These are phyloP conservation scores for Itoplectis maculator DNA, from an alignment of 2,888 invertebrate species.

Conservation along the genomic window DNA sequence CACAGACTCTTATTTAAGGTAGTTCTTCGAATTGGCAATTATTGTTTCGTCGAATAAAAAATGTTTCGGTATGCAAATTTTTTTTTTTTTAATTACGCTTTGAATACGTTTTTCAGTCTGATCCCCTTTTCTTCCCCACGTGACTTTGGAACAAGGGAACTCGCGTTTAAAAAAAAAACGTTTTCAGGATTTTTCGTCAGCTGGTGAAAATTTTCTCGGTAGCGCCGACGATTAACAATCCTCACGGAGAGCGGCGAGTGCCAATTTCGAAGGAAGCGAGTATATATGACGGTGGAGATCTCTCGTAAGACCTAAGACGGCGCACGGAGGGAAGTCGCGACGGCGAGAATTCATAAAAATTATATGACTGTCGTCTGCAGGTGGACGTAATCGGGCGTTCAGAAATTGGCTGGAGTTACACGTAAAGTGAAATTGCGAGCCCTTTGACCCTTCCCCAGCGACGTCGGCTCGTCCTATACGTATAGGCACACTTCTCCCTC, in stretches of 20 bases:
- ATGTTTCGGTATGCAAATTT: too few relatives aligned
- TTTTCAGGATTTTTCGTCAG: constrained; percentile 42
- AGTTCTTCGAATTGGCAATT: too few relatives aligned
- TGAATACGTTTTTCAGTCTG: too few relatives aligned
- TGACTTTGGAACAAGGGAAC: too few relatives aligned
- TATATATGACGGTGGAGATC: constrained; percentile 23
- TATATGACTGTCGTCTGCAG: constrained; percentile 65
- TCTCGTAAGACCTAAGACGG: constrained; percentile 17
- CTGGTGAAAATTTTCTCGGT: constrained; percentile 44
- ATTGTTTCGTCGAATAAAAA: too few relatives aligned
- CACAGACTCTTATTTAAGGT: too few relatives aligned
- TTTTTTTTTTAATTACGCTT: too few relatives aligned
- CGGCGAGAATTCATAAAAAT: constrained; percentile 64
- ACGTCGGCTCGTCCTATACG: background rate
- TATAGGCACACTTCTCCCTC: background rate
- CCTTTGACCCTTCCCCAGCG: constrained; percentile 21
- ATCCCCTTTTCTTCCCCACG: too few relatives aligned
- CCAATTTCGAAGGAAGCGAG: constrained; percentile 53
- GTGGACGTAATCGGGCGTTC: constrained; percentile 59
- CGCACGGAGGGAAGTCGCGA: background rate
- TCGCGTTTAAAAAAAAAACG: background rate
- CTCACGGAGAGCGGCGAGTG: constrained; percentile 41
- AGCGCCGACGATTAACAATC: constrained; percentile 40
- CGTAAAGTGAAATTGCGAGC: constrained; percentile 56
- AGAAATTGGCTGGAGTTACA: constrained; percentile 55